Percentiles rank a stretch among this genome's conserved stretches.
These are phyloP conservation scores for Oryzias sinensis DNA, from an alignment of 2,797 vertebrate species.

Conservation along the genomic window DNA sequence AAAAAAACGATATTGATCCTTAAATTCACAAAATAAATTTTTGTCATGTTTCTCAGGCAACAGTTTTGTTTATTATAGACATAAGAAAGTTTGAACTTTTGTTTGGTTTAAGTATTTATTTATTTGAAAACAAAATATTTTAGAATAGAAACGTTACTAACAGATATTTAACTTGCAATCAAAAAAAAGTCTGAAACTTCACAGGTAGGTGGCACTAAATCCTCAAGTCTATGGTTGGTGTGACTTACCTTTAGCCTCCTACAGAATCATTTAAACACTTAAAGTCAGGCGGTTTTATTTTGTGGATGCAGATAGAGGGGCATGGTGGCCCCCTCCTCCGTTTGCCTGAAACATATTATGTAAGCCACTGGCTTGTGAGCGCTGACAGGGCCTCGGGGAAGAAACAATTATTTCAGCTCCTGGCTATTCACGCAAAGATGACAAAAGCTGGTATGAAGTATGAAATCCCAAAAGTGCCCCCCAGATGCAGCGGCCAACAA, in stretches of 20 bases:
- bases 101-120: too few species aligned
- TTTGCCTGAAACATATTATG: constrained; percentile 75
- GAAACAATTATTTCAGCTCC: constrained; percentile 78
- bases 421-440: constrained; percentile 78
- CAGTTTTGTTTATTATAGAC: too few species aligned
- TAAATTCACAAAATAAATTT: too few species aligned
- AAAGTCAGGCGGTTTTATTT: constrained; percentile 19
- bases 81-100: too few species aligned
- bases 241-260: too few species aligned
- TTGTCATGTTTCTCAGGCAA: too few species aligned
- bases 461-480: constrained; percentile 80
- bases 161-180: too few species aligned
- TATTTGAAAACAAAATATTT: too few species aligned
- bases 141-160: too few species aligned
- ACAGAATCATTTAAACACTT: too few species aligned
- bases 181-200: background rate
- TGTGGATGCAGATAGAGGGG: constrained; percentile 39
- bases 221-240: background rate
- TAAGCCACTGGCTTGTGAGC: constrained; percentile 79
- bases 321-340: constrained; percentile 16
- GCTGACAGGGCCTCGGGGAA: constrained; percentile 70
- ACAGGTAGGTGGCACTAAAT: background rate
- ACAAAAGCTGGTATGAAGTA: constrained; percentile 84
- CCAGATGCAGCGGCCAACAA: constrained; percentile 61
- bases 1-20: too few species aligned